A percentile compares a stretch with the other conserved stretches of the same genome.
These are phyloP conservation scores for Cryptus viduatorius DNA, from an alignment of 2,888 invertebrate genomes.

Conservation along the genomic window DNA sequence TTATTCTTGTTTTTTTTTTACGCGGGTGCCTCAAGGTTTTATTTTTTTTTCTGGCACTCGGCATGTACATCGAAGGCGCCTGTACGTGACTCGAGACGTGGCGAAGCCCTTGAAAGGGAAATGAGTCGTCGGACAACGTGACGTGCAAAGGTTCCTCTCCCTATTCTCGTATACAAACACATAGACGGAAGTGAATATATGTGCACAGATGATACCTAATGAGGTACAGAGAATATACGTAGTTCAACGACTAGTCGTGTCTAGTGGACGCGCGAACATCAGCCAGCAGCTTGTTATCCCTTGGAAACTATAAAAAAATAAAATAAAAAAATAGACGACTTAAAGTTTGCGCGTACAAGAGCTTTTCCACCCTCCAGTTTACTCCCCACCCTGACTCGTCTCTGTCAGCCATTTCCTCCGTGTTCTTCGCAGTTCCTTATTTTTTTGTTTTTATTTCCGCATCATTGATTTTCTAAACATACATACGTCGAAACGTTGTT, in stretches of 20 bases:
- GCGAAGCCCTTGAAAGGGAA: slow-evolving; percentile 66
- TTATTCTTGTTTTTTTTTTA: slow-evolving; percentile 9
- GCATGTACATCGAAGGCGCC: slow-evolving; percentile 20
- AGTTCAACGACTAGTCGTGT: slow-evolving; percentile 46
- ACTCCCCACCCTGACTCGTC: slow-evolving; percentile 34
- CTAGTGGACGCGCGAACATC: slow-evolving; percentile 52
- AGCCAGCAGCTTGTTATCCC: slow-evolving; percentile 70
- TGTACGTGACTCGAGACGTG: slow-evolving; percentile 71
- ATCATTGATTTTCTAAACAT: slow-evolving; percentile 1
- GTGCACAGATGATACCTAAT: slow-evolving; percentile 71
- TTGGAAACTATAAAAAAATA: slow-evolving; percentile 44
- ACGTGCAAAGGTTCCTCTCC: slow-evolving; percentile 70
- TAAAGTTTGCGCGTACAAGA: slow-evolving; percentile 38
- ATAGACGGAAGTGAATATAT: neutral
- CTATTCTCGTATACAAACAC: slow-evolving; percentile 31
- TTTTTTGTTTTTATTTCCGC: slow-evolving; percentile 14
- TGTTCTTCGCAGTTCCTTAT: slow-evolving; percentile 1
- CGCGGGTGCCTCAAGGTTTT: neutral
- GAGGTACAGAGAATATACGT: slow-evolving; percentile 73
- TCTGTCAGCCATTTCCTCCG: slow-evolving; percentile 26
- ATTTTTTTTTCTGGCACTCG: neutral
- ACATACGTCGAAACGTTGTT: neutral
- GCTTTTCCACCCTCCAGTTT: slow-evolving; percentile 16
- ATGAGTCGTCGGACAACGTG: slow-evolving; percentile 47
- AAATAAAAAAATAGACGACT: slow-evolving; percentile 54